Evolutionary conservation across 2,888 invertebrate species (phyloP), one percentile per base, ranked within the genome.

Genomic region (Morpho deidamia): DNA sequence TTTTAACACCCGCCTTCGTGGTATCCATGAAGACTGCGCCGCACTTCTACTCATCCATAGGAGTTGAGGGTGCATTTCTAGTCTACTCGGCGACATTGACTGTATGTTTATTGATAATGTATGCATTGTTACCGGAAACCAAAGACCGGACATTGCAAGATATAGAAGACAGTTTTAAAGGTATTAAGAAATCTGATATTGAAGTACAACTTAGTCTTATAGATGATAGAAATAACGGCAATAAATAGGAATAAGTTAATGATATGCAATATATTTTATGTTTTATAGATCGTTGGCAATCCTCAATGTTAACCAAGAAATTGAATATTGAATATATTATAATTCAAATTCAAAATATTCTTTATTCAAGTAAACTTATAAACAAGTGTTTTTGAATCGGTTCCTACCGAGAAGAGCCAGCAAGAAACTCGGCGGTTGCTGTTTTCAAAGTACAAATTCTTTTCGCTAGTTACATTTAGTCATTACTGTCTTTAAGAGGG

Each of bases 21-120:
- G 67, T 87, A 8, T 88, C 88, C 0, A 89, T 89, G 88, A 89
- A 89, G 63, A 84, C 88, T n/a, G 89, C 88, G 0, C 88, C 88
- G 7, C 76, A 88, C 71, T 67, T 89, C 12, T 89, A 82, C 53
- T 76, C 84, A 0, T 81, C 88, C 1, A 77, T 89, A 0, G 88
- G 88, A 0, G 87, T 89, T 0, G 77, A 89, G 67, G 88, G 88
- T 2, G 85, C 88, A 0, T 89, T 86, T 58, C 63, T 88, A 61
- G 84, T 88, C 7, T 89, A 89, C 59, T 83, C 88, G 9, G 79
- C 72, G 1, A 74, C 69, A 11, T 71, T 89, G 50, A 75, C 76
- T 10, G 72, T 86, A 14, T 83, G 86, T 61, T 67, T 89, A 42
- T 55, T 65, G 45, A 47, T 88, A 45, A 81, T 89, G 63, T 89